These are phyloP conservation scores for Alentia gelatinosa DNA, from an alignment of 2,888 invertebrate genomes.

Conservation along the genomic window DNA sequence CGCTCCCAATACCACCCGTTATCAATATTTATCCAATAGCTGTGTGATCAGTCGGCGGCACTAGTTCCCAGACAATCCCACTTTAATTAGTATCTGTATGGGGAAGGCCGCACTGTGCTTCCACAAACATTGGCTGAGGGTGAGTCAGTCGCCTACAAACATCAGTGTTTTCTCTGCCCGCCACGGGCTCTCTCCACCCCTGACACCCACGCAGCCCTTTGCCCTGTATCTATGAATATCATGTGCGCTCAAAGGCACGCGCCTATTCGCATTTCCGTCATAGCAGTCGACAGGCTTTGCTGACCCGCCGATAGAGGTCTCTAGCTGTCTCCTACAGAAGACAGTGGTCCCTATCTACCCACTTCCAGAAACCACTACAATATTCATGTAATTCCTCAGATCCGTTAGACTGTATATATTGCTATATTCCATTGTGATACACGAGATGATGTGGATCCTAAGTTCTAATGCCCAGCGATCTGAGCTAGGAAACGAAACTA, in stretches of 20 bases:
- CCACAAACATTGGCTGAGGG: not conserved
- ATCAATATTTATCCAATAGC: slow-evolving; percentile 42
- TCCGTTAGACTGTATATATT: too few relatives aligned
- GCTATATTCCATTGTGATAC: too few relatives aligned
- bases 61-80: not conserved
- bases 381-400: too few relatives aligned
- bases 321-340: too few relatives aligned
- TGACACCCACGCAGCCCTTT: not conserved
- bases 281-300: too few relatives aligned
- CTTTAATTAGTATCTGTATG: slow-evolving; percentile 45
- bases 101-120: not conserved
- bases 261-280: not conserved
- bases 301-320: too few relatives aligned
- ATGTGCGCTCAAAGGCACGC: not conserved
- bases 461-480: too few relatives aligned
- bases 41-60: not conserved
- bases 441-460: too few relatives aligned
- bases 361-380: too few relatives aligned
- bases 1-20: not conserved
- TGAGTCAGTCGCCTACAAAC: slow-evolving; percentile 15
- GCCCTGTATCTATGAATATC: slow-evolving; percentile 43
- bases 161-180: not conserved
- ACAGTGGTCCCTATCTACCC: too few relatives aligned
- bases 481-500: too few relatives aligned
- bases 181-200: not conserved